Base-by-base conservation (phyloP, 2,113 vertebrate species). In the Zosterops hypoxanthus region DNA sequence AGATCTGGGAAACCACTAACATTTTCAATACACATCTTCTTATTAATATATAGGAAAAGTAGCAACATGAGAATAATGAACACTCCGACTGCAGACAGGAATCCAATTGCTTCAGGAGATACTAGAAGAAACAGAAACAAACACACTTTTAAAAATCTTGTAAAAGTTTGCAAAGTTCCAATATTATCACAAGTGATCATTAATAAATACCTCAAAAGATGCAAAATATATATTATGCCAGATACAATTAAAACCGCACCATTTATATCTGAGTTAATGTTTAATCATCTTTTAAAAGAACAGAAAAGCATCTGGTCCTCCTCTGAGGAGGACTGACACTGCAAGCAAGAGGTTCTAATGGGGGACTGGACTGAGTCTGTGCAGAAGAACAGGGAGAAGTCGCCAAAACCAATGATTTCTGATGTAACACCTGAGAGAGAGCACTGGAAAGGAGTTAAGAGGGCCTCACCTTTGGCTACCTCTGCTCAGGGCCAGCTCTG, bases 1-100 rank as follows among this genome's bases (percentile, higher is more conserved):
- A 99, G 98, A 97, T 99, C 98, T 97, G 98, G 98, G 96, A 99
- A 99, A 89, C 97, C 98, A 94, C 98, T 99, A 95, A 98, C 97
- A 95, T 98, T 99, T 97, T 99, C 99, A 76, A 99, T 98, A 70
- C 98, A 98, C 98, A 99, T 98, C 98, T 99, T 99, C 98, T 99
- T 99, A 97, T 99, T 99, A 97, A 99, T 98, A 97, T 99, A 99
- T 92, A 99, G 98, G 98, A 99, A 99, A 94, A 99, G 98, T 50
- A 99, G 97, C 84, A 99, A 98, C 98, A 99, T 98, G 87, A 99
- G 98, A 97, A 99, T 94, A 97, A 99, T 98, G 98, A 99, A 99
- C 90, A 99, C 98, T 8, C 99, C 99, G 2, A 99, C 98, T 72
- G 99, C 99, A 49, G 99, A 99, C 91, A 99, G 98, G 97, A 99